Conservation (phyloP, 2,888 invertebrate genomes). For the Linhomoeus sp. region DNA sequence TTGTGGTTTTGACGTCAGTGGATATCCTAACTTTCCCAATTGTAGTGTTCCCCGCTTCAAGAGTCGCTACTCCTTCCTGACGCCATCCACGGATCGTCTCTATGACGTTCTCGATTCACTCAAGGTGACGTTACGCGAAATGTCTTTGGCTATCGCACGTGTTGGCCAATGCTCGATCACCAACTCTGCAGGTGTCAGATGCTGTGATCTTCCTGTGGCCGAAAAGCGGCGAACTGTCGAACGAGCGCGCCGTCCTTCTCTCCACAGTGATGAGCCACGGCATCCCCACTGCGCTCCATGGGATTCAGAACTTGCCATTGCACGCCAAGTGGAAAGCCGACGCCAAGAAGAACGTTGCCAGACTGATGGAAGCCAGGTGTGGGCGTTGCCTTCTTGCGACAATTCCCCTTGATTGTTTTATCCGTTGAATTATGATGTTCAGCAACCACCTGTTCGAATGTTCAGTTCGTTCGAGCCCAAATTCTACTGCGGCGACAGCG, state of each 20-base stretch:
- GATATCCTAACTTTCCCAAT: background rate
- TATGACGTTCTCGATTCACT: constrained; percentile 17
- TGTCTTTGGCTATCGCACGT: no score
- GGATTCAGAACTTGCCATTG: no score
- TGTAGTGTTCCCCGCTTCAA: constrained; percentile 19
- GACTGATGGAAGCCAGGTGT: constrained; percentile 13
- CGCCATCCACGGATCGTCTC: constrained; percentile 11
- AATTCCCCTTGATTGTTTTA: background rate
- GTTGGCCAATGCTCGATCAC: no score
- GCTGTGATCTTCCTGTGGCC: no score
- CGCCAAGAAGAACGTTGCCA: constrained; percentile 12
- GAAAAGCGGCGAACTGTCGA: no score
- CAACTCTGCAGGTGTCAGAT: no score
- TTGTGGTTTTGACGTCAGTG: no score
- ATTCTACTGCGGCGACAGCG: constrained; percentile 51
- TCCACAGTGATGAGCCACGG: no score
- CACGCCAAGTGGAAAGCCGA: constrained; percentile 15
- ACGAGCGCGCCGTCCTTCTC: no score
- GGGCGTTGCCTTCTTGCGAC: background rate
- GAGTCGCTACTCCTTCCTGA: constrained; percentile 14
- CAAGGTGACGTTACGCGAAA: constrained; percentile 4
- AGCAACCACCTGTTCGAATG: background rate
- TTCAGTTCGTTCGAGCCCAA: constrained; percentile 51
- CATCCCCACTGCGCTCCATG: no score
- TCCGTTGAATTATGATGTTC: background rate